Evolutionary conservation across 2,113 vertebrate genomes (phyloP).

Genomic region (Collichthys lucidus): DNA sequence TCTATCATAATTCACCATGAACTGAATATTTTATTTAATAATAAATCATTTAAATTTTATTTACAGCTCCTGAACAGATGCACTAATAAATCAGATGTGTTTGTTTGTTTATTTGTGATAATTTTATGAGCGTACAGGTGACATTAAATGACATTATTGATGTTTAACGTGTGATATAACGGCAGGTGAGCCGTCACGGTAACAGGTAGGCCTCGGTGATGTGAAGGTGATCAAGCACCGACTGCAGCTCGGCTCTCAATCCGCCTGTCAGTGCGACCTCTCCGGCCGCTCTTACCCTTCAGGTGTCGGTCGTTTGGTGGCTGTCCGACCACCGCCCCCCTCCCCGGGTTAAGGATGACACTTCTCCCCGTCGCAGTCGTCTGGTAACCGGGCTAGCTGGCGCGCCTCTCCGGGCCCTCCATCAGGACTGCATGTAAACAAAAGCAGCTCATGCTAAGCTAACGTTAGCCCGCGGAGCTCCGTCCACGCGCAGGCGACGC

Average conservation of each 20-base stretch:
- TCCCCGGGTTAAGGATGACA: neutral
- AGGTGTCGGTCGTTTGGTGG: constrained; percentile 12
- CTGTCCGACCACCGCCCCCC: no score
- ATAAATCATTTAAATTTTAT: no score
- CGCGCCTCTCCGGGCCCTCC: constrained; percentile 67
- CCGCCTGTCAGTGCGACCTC: neutral
- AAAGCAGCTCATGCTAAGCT: constrained; percentile 68
- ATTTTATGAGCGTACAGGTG: no score
- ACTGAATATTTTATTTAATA: no score
- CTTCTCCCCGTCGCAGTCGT: constrained; percentile 22
- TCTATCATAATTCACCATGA: no score
- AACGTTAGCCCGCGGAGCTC: constrained; percentile 24
- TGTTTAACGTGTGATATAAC: no score
- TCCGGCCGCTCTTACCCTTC: constrained; percentile 17
- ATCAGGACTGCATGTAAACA: constrained; percentile 71
- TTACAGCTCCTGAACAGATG: no score
- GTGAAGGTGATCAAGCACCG: neutral
- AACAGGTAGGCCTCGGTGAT: constrained; percentile 48
- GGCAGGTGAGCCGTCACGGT: neutral
- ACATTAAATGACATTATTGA: no score
- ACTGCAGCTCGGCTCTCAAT: no score
- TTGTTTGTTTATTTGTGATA: no score
- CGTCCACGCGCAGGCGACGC: no score
- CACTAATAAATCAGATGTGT: no score
- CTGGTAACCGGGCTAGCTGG: constrained; percentile 66